Evolutionary conservation across 2,113 vertebrate genomes (phyloP).

Genomic region (Nibea albiflora): DNA sequence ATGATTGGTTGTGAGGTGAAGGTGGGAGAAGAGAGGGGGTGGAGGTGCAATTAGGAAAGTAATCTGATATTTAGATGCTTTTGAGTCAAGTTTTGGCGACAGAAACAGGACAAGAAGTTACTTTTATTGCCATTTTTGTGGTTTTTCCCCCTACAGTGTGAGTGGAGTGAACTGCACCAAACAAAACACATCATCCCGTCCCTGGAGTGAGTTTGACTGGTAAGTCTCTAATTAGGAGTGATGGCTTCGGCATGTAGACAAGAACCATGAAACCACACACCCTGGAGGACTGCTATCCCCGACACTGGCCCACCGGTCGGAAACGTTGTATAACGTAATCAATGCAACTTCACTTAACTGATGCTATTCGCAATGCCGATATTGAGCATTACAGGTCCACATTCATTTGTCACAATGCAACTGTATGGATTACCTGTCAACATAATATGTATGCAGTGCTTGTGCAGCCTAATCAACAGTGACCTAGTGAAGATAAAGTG

Average conservation of each 20-base stretch:
- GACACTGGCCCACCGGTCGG: constrained; percentile 14
- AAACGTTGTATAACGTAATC: constrained; percentile 62
- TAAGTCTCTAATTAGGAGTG: constrained; percentile 72
- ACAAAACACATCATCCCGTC: constrained; percentile 83
- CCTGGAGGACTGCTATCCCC: constrained; percentile 29
- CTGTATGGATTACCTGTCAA: constrained; percentile 74
- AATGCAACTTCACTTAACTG: constrained; percentile 65
- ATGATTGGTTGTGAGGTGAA: constrained; percentile 18
- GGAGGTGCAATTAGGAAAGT: constrained; percentile 16
- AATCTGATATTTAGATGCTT: constrained; percentile 5
- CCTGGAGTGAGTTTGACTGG: constrained; percentile 86
- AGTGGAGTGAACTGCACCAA: constrained; percentile 84
- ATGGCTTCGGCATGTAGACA: constrained; percentile 48
- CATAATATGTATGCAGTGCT: constrained; percentile 66
- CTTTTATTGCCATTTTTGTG: constrained; percentile 22
- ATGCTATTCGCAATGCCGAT: constrained; percentile 57
- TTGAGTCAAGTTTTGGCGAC: background rate
- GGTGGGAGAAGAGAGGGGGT: background rate
- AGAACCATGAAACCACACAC: constrained; percentile 29
- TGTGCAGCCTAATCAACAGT: constrained; percentile 69
- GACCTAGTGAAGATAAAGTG: constrained; percentile 75
- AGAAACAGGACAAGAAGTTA: background rate
- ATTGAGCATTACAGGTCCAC: constrained; percentile 64
- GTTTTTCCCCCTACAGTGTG: constrained; percentile 66
- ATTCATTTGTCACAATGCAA: constrained; percentile 66